Evolutionary conservation across 2,888 invertebrate genomes (phyloP), one percentile per base, ranked within the genome.

Genomic region (Eristalinus sepulchralis): DNA sequence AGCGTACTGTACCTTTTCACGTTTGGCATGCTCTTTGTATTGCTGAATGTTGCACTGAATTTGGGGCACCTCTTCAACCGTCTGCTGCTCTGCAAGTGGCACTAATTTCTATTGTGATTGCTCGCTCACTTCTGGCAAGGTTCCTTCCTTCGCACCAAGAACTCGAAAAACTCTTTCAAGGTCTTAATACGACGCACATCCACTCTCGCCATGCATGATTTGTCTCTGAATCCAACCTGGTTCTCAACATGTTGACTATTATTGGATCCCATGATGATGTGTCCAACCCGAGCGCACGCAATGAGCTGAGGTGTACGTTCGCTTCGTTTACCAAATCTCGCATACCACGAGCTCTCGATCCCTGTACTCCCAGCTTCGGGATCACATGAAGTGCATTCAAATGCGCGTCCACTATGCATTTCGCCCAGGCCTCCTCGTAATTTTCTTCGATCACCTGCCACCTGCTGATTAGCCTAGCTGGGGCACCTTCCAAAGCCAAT

Each of bases 241-340:
- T 9, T 20, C 64, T 73, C 5, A 57, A 10, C 55, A 63, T 75
- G 13, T 63, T 75, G 8, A 64, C 20, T 20, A 64, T 39, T 9
- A 64, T 13, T 4, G 47, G 33, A 63, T 71, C 39, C 59, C 39
- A 71, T 10, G 60, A 20, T 4, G 39, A 13, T 10, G 36, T 60
- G 33, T 57, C 76, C 22, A 76, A 1, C 4, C 47, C 76, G 2
- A 76, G 39, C 10, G 60, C 47, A 2, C 67, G 59, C 47, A 76
- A 60, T 60, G 67, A 76, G 11, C 68, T 68, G 3, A 76, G 47
- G 36, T 67, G 60, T 5, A 53, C 53, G 20, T 76, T 68, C 9
- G 67, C 60, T 24, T 68, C 68, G n/a, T 77, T 77, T 20, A 77
- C 55, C 39, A 76, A 10, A 17, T 76, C 66, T 1, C 62, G 60